These are phyloP conservation scores for Bujurquina vittata DNA, from an alignment of 2,113 vertebrate species.

Conservation along the genomic window DNA sequence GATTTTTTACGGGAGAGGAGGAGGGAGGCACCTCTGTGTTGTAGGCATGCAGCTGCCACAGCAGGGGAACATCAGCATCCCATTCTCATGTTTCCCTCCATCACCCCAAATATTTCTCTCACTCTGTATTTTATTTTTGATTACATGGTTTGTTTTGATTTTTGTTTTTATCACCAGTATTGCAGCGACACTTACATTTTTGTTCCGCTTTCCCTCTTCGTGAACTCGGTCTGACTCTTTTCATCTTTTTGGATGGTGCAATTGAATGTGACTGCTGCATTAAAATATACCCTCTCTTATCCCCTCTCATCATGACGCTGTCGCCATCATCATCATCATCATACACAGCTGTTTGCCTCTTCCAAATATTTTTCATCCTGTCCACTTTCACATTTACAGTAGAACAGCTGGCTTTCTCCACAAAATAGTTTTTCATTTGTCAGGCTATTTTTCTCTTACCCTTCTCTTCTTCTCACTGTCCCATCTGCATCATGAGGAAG, in stretches of 20 bases:
- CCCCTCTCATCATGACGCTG: background rate
- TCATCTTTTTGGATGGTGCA: constrained; percentile 19
- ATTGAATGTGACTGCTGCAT: constrained; percentile 13
- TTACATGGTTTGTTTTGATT: background rate
- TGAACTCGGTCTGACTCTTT: constrained; percentile 25
- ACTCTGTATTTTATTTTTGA: background rate
- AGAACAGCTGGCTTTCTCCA: constrained; percentile 1
- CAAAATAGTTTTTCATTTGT: background rate
- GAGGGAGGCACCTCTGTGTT: constrained; percentile 42
- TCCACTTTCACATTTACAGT: constrained; percentile 27
- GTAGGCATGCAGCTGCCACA: constrained; percentile 47
- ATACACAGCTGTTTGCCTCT: background rate
- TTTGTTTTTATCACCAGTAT: background rate
- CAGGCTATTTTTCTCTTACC: constrained; percentile 3
- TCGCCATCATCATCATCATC: constrained; percentile 4
- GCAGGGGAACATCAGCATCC: constrained; percentile 4
- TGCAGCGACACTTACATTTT: background rate
- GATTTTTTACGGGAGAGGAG: constrained; percentile 64
- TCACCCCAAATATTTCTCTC: background rate
- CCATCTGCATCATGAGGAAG: constrained; percentile 4
- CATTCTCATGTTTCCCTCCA: background rate
- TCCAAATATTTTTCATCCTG: background rate
- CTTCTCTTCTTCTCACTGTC: constrained; percentile 7
- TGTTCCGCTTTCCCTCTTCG: background rate
- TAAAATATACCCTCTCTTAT: background rate